Evolutionary conservation across 2,113 vertebrate genomes (phyloP).

Genomic region (Emberiza fucata): DNA sequence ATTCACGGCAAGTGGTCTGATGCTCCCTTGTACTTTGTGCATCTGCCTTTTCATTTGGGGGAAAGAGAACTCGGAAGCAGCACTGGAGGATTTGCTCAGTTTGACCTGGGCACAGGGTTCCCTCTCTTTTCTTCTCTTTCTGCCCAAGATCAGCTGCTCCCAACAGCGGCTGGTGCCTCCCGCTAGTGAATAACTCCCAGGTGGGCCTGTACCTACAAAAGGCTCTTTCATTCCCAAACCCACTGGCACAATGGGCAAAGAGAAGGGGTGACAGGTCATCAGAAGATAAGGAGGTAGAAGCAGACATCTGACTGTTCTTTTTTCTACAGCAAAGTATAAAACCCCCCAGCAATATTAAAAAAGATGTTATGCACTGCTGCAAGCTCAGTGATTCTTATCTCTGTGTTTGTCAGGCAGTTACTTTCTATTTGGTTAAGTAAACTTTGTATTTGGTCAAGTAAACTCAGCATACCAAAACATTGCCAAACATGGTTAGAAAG

Average conservation of each 20-base stretch:
- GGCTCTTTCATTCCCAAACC: background rate
- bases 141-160: background rate
- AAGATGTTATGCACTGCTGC: background rate
- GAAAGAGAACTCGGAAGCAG: background rate
- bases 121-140: background rate
- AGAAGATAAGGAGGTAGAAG: background rate
- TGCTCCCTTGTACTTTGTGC: background rate
- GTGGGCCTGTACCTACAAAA: background rate
- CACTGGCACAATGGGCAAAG: background rate
- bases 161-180: background rate
- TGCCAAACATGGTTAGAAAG: constrained; percentile 10
- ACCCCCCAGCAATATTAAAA: background rate
- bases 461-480: constrained; percentile 3
- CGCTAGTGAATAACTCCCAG: background rate
- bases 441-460: background rate
- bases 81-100: background rate
- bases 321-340: background rate
- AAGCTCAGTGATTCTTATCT: background rate
- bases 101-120: background rate
- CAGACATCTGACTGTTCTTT: background rate
- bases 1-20: background rate
- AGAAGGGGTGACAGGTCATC: background rate
- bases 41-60: background rate
- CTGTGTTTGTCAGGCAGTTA: background rate
- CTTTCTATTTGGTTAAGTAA: constrained; percentile 3